phyloP scores from a whole-genome alignment of 1,140 invertebrate genomes.

The Macrosteles quadrilineatus region DNA sequence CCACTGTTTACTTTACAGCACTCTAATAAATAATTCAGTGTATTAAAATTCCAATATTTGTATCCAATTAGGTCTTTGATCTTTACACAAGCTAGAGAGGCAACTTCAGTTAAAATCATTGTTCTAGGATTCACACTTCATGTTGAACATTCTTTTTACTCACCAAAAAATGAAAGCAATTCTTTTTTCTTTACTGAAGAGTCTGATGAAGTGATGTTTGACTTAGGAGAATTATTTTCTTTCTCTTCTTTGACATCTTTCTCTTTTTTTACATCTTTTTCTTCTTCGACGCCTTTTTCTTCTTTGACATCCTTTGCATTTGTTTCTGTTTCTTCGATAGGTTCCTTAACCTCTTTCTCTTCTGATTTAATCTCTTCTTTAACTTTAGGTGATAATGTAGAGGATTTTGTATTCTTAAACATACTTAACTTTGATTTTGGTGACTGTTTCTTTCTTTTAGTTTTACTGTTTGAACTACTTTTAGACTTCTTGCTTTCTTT shows the following conservation, averaged over 20 bases:
- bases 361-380: neutral
- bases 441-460: constrained; percentile 15
- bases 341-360: too few relatives aligned
- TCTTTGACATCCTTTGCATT: neutral
- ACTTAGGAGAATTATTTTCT: constrained; percentile 20
- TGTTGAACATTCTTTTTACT: too few relatives aligned
- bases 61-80: too few relatives aligned
- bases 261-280: neutral
- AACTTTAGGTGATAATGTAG: neutral
- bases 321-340: constrained; percentile 7
- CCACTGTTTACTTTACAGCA: too few relatives aligned
- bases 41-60: too few relatives aligned
- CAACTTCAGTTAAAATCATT: too few relatives aligned
- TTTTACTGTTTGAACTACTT: neutral
- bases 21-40: too few relatives aligned
- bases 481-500: neutral
- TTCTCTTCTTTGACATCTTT: constrained; percentile 21
- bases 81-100: too few relatives aligned
- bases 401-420: constrained; percentile 8
- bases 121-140: too few relatives aligned
- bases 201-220: constrained; percentile 3
- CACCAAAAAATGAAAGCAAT: neutral
- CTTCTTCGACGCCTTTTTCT: neutral
- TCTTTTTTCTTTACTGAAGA: constrained; percentile 13
- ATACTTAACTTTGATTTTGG: constrained; percentile 10